Evolutionary conservation across 2,888 invertebrate species (phyloP), one percentile per base, ranked within the genome.

Genomic region (Agriopis aurantiaria): DNA sequence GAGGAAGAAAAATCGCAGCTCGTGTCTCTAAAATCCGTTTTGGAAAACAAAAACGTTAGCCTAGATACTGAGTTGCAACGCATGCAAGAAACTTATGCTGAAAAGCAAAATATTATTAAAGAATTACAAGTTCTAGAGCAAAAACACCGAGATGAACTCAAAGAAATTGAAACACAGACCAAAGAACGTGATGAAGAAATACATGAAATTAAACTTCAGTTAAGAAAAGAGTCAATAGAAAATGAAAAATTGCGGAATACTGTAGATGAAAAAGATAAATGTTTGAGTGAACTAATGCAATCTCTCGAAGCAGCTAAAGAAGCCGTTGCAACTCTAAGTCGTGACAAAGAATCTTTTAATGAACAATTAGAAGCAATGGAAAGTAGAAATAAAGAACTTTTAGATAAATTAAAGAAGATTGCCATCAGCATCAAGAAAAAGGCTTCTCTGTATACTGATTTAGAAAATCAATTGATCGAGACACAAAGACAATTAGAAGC

Each of bases 381-480:
- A 80, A 90, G 83, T 8, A 97, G 96, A 82, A 96, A 96, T 75
- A 96, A 96, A 79, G 96, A 96, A 62, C 95, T 97, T 72, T 86
- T 96, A 65, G 97, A 97, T 68, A 97, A 97, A 87, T 94, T 97
- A 82, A 97, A 97, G 82, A 97, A 97, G 81, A 96, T 97, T 80
- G 97, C 97, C 0, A 95, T 96, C 0, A 97, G 96, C 81, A 92
- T 97, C 10, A 97, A 97, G 85, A 97, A 97, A 83, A 97, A 97
- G 82, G 94, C 95, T 0, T 84, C 92, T 0, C 94, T 96, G 73
- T 96, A 96, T 77, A 91, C 95, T 48, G 96, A 97, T 74, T 86
- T 97, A 48, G 96, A 97, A 88, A 85, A 87, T 56, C 96, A 94
- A 75, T 82, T 89, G 49, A 80, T 81, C 48, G 89, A 91, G 72